A percentile compares a stretch with the other conserved stretches of the same genome.
These are phyloP conservation scores for Myocastor coypus DNA, from an alignment of 2,113 vertebrate species.

Conservation along the genomic window DNA sequence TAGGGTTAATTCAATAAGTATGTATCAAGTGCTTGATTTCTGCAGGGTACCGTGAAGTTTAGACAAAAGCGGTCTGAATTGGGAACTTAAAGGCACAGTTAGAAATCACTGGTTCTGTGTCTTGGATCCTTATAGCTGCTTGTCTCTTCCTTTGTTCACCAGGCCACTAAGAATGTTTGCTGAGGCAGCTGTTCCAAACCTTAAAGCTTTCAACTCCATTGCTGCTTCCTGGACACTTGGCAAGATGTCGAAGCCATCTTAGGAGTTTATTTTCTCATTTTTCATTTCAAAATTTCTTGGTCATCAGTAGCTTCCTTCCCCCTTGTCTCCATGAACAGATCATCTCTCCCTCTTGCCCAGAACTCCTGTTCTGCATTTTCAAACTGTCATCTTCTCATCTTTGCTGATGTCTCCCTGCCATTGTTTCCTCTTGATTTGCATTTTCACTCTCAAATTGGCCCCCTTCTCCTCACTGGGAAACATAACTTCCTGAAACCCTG, in stretches of 20 bases:
- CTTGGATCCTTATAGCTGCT: neutral
- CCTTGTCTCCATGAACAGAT: neutral
- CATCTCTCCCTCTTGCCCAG: neutral
- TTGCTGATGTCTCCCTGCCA: neutral
- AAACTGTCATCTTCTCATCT: neutral
- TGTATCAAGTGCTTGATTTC: neutral
- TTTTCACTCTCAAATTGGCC: neutral
- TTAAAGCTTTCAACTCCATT: neutral
- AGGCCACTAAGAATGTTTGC: neutral
- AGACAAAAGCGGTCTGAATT: neutral
- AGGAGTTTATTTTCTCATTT: neutral
- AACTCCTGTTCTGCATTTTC: neutral
- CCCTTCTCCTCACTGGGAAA: neutral
- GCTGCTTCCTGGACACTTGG: neutral
- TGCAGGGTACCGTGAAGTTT: neutral
- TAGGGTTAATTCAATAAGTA: neutral
- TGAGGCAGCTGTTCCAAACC: neutral
- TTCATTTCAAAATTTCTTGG: neutral
- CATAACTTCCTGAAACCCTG: neutral
- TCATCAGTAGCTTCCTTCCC: neutral
- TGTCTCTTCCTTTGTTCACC: neutral
- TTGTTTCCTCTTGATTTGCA: neutral
- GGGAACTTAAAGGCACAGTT: conserved; percentile 18
- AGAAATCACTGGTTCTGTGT: neutral
- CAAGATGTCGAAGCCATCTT: neutral